Evolutionary conservation across 23 tunicate genomes (phyloP).

Genomic region (Oikopleura dioica): DNA sequence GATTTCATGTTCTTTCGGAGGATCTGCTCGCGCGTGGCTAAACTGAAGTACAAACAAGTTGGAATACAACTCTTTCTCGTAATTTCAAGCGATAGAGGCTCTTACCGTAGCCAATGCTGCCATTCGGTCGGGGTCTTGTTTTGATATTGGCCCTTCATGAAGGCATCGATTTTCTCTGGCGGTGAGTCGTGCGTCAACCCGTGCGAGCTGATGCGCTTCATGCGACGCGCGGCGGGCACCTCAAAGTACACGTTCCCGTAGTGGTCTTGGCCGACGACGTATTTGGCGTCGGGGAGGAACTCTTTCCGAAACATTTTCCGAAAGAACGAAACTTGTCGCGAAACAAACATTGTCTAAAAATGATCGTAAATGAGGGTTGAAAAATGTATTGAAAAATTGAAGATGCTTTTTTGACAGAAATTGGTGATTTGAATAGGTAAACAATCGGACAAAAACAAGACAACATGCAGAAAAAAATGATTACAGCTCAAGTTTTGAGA

Average conservation of each 20-base stretch:
- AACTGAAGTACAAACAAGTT: background rate
- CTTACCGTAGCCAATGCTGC: background rate
- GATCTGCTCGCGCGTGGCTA: background rate
- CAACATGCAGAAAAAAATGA: too few relatives aligned
- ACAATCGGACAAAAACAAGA: too few relatives aligned
- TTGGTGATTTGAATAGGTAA: too few relatives aligned
- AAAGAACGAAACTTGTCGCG: background rate
- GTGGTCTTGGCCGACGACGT: background rate
- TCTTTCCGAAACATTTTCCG: background rate
- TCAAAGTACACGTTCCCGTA: constrained; percentile 7
- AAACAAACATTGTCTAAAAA: background rate
- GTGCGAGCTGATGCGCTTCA: background rate
- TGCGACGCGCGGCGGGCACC: background rate
- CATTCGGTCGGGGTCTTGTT: background rate
- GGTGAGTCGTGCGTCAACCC: background rate
- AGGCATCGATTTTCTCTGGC: background rate
- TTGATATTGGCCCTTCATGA: background rate
- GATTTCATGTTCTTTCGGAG: background rate
- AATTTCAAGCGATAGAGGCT: background rate
- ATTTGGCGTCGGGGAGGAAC: background rate
- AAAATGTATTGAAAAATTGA: too few relatives aligned
- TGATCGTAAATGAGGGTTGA: too few relatives aligned
- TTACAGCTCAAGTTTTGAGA: too few relatives aligned
- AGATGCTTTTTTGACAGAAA: too few relatives aligned
- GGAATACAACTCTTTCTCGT: too few relatives aligned